Evolutionary conservation across 2,888 invertebrate species (phyloP), one percentile per base, ranked within the genome.

Genomic region (Xestoiulus laeticollis): DNA sequence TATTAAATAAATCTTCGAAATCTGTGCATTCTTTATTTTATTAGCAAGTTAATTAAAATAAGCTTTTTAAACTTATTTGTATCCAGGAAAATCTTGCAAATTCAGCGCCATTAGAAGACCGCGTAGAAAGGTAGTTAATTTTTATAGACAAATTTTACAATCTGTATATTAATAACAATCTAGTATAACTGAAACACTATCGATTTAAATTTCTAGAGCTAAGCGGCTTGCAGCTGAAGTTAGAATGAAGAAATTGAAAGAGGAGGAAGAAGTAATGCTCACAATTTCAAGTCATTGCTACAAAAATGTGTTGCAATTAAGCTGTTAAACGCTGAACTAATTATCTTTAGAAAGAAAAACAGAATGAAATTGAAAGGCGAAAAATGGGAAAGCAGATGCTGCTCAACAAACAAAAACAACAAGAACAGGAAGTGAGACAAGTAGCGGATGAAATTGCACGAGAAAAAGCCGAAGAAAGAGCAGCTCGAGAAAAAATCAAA

Each of bases 391-490:
- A 95, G 90, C 95, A 95, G 3, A 93, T 96, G 0, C 95, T 95
- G 33, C 95, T 95, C 90, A 91, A 96, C 88, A 95, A 95, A 91
- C 93, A 94, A 88, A 94, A 94, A 94, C 96, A 96, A 90, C 94
- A 95, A 12, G 96, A 97, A 4, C 94, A 95, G 90, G 96, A 96
- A 91, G 90, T 95, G 88, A 95, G 95, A 91, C 94, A 95, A 91
- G 91, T 95, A 90, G 94, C 94, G 91, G 95, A 96, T 89, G 95
- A 96, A 89, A 93, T 96, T 84, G 94, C 95, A 90, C 95, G 94
- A 88, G 97, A 96, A 90, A 96, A 95, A 90, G 93, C 95, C 89
- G 96, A 95, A 89, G 96, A 96, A 90, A 94, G 95, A 89, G 93
- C 94, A 14, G 96, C 96, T 0, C 93, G 96, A 14, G 96, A 97